Percentiles rank a stretch among this genome's conserved stretches.
These are phyloP conservation scores for Thera britannica DNA, from an alignment of 2,888 invertebrate genomes.

Conservation along the genomic window DNA sequence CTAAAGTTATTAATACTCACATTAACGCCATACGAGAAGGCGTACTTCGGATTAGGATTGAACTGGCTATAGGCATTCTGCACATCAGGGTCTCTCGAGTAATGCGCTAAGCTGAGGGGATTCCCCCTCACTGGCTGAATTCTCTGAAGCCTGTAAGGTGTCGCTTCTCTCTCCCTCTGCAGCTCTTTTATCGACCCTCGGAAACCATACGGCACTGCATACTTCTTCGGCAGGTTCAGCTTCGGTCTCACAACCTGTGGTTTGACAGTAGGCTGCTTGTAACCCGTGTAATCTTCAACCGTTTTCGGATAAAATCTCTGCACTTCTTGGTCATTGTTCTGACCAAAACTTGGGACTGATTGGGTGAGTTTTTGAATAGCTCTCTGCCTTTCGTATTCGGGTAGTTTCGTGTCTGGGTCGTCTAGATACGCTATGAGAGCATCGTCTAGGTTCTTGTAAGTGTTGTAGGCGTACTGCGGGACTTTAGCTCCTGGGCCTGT, in stretches of 20 bases:
- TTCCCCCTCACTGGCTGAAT: slow-evolving; percentile 49
- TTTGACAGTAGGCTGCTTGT: slow-evolving; percentile 33
- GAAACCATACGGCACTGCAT: slow-evolving; percentile 16
- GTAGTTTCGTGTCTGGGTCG: slow-evolving; percentile 73
- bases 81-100: slow-evolving; percentile 44
- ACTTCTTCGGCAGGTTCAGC: slow-evolving; percentile 30
- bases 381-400: slow-evolving; percentile 61
- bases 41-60: slow-evolving; percentile 60
- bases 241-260: slow-evolving; percentile 26
- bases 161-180: slow-evolving; percentile 20
- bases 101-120: slow-evolving; percentile 56
- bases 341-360: not conserved
- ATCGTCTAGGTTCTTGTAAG: slow-evolving; percentile 68
- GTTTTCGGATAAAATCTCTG: slow-evolving; percentile 50
- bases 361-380: slow-evolving; percentile 53
- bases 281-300: slow-evolving; percentile 54
- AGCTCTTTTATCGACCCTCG: slow-evolving; percentile 18
- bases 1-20: slow-evolving; percentile 58
- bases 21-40: slow-evolving; percentile 67
- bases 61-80: slow-evolving; percentile 43
- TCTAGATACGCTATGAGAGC: slow-evolving; percentile 67
- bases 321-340: slow-evolving; percentile 20
- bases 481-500: slow-evolving; percentile 75
- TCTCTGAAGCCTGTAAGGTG: slow-evolving; percentile 50
- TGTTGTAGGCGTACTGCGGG: slow-evolving; percentile 66